Conservation (phyloP, 2,113 vertebrate species). For the Ranitomeya variabilis region DNA sequence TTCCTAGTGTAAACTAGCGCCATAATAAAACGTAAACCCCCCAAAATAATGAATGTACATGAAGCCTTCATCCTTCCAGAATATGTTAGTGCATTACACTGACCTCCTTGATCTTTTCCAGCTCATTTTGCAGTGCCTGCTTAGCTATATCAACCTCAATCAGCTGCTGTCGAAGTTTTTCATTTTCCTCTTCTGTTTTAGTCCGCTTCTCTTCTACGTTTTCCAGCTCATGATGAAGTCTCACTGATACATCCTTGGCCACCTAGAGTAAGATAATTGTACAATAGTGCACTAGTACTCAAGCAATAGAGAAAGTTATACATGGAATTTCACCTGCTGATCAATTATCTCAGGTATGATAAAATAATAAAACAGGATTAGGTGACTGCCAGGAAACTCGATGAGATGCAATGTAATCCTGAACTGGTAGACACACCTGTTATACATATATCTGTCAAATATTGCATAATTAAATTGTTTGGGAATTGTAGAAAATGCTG, state of each 20-base stretch:
- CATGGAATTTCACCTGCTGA: neutral
- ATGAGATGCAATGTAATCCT: neutral
- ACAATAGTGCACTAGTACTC: neutral
- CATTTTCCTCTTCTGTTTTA: slow-evolving; percentile 96
- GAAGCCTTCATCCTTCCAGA: neutral
- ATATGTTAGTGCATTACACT: slow-evolving; percentile 58
- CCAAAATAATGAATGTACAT: too few species aligned
- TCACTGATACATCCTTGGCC: slow-evolving; percentile 96
- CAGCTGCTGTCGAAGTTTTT: slow-evolving; percentile 90
- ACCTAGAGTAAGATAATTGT: slow-evolving; percentile 77
- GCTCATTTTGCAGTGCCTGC: slow-evolving; percentile 92
- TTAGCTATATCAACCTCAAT: slow-evolving; percentile 96
- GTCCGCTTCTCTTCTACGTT: slow-evolving; percentile 96
- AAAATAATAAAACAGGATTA: neutral
- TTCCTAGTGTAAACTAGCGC: too few species aligned
- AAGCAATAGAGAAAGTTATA: neutral
- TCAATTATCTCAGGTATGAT: neutral
- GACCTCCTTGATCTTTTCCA: slow-evolving; percentile 97
- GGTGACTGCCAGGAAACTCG: neutral
- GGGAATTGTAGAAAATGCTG: too few species aligned
- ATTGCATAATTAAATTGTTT: too few species aligned
- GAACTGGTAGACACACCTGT: neutral
- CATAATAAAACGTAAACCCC: too few species aligned
- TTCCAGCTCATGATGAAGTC: slow-evolving; percentile 95
- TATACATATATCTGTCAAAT: too few species aligned